Percentiles rank a stretch among this genome's conserved stretches.
Conservation (phyloP, 1,140 invertebrate genomes). For the Geopemphigus sp. region DNA sequence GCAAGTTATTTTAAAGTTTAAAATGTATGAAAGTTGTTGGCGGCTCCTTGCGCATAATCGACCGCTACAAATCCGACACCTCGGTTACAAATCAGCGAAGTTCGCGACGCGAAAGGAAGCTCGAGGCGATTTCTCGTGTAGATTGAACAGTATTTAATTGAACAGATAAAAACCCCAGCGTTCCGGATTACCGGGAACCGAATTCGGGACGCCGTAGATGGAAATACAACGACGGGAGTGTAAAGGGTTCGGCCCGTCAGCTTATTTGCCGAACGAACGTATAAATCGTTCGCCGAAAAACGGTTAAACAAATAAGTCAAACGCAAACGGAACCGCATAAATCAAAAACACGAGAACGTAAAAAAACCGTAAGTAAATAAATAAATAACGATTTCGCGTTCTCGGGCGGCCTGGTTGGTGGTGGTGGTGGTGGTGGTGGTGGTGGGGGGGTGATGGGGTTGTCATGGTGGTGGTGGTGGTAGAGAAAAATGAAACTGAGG, state of each 20-base stretch:
- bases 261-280: conserved; percentile 10
- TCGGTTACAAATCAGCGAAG: neutral
- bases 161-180: neutral
- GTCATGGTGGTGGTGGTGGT: no score
- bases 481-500: conserved; percentile 12
- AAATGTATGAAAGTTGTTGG: neutral
- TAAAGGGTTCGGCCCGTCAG: neutral
- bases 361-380: neutral
- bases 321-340: conserved; percentile 26
- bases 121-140: neutral
- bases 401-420: neutral
- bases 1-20: neutral
- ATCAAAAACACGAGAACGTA: conserved; percentile 35
- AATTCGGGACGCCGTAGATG: neutral
- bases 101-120: neutral
- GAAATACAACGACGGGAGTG: neutral
- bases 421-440: no score
- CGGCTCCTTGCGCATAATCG: neutral
- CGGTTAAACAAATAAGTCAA: conserved; percentile 38
- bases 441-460: no score
- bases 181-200: neutral
- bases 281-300: conserved; percentile 23
- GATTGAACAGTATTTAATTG: neutral
- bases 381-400: conserved; percentile 31
- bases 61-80: neutral